Percentiles rank a stretch among this genome's conserved stretches.
phyloP scores from a whole-genome alignment of 2,797 vertebrate species.

The Leptodon cayanensis region DNA sequence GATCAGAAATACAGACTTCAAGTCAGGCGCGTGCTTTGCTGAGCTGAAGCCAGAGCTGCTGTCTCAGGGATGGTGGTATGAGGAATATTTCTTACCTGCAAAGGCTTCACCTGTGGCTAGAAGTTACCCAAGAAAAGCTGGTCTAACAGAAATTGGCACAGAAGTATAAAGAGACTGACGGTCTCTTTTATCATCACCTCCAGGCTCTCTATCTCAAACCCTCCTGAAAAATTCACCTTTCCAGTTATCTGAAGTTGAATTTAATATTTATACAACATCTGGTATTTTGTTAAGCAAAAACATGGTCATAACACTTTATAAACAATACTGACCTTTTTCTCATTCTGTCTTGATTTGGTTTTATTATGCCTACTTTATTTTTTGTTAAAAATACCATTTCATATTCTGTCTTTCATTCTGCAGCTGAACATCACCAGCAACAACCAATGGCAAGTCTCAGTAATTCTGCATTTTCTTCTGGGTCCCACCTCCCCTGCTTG shows the following conservation, averaged over 20 bases:
- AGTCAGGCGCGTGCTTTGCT: background rate
- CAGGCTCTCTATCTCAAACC: background rate
- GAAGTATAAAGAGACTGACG: background rate
- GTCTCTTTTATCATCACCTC: background rate
- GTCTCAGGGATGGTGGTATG: background rate
- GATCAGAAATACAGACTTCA: background rate
- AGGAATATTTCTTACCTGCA: background rate
- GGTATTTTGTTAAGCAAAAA: background rate
- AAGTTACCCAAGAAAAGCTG: background rate
- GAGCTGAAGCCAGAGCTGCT: background rate
- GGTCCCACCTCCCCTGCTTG: rapidly evolving
- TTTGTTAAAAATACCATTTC: background rate
- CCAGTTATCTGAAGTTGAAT: background rate
- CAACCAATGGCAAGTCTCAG: background rate
- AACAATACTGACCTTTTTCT: background rate
- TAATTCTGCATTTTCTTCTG: background rate
- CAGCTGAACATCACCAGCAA: background rate
- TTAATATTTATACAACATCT: background rate
- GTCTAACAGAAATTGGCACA: background rate
- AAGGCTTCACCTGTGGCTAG: background rate
- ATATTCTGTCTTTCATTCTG: background rate
- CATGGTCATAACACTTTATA: background rate
- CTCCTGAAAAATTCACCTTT: background rate
- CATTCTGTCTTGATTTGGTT: background rate
- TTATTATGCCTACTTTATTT: background rate